These are phyloP conservation scores for Micromesistius poutassou DNA, from an alignment of 2,797 vertebrate genomes.

Conservation along the genomic window DNA sequence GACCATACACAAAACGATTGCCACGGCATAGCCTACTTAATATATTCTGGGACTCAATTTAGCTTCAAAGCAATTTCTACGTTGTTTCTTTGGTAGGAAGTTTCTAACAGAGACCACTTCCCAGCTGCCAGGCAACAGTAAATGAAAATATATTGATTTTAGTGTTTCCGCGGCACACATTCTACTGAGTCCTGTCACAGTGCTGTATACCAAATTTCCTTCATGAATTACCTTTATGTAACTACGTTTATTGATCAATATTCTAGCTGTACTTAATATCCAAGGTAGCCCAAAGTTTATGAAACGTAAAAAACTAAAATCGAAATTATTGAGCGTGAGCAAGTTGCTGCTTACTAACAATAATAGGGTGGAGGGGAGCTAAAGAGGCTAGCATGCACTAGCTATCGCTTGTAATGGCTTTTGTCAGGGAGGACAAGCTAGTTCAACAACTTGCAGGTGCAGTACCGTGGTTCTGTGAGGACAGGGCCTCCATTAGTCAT, in stretches of 20 bases:
- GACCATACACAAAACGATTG: conserved; percentile 23
- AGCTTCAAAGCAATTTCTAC: conserved; percentile 58
- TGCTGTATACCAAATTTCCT: too few relatives aligned
- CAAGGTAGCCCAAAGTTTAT: background rate
- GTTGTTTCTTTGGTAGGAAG: conserved; percentile 43
- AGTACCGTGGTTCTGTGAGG: conserved; percentile 7
- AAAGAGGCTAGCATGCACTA: background rate
- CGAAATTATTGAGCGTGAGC: background rate
- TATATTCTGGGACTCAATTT: conserved; percentile 60
- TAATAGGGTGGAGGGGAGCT: background rate
- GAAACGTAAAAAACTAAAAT: background rate
- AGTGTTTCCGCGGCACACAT: background rate
- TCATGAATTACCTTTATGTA: background rate
- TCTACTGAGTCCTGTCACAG: background rate
- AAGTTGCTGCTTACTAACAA: background rate
- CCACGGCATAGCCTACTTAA: conserved; percentile 51
- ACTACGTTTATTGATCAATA: background rate
- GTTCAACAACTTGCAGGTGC: background rate
- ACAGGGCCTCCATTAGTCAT: conserved; percentile 43
- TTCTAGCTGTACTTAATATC: background rate
- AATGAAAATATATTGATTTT: conserved; percentile 2
- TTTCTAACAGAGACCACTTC: conserved; percentile 42
- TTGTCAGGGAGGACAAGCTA: background rate
- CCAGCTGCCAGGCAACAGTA: conserved; percentile 52
- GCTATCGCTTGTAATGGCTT: background rate